Evolutionary conservation across 2,888 invertebrate genomes (phyloP).

Genomic region (Maniola hyperantus): DNA sequence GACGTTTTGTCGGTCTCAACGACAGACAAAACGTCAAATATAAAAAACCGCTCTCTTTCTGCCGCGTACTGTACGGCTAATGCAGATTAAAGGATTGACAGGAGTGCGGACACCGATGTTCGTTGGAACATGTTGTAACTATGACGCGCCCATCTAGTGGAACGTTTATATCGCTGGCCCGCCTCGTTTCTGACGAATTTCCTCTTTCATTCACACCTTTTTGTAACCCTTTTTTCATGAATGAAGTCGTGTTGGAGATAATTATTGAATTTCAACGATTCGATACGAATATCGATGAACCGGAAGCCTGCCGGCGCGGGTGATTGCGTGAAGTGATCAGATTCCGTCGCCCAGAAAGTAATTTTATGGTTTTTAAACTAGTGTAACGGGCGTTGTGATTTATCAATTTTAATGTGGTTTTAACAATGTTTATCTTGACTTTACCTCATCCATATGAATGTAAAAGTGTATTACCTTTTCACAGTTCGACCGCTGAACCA

Average conservation of each 20-base stretch:
- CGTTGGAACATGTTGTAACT: too few relatives aligned
- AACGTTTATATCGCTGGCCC: slow-evolving; percentile 37
- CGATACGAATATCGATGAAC: slow-evolving; percentile 82
- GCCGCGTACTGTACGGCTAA: too few relatives aligned
- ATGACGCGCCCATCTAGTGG: too few relatives aligned
- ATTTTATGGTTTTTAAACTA: slow-evolving; percentile 79
- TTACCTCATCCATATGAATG: too few relatives aligned
- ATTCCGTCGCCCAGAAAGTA: slow-evolving; percentile 75
- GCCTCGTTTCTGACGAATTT: slow-evolving; percentile 58
- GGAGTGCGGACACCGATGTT: too few relatives aligned
- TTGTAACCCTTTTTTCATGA: slow-evolving; percentile 73
- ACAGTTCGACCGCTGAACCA: too few relatives aligned
- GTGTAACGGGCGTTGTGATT: slow-evolving; percentile 40
- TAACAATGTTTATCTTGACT: background rate
- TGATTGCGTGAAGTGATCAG: slow-evolving; percentile 74
- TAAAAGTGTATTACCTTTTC: too few relatives aligned
- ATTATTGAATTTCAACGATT: slow-evolving; percentile 82
- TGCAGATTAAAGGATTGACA: too few relatives aligned
- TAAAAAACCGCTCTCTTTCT: too few relatives aligned
- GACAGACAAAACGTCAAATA: too few relatives aligned
- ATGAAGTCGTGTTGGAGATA: slow-evolving; percentile 82
- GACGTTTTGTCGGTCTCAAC: too few relatives aligned
- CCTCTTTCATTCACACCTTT: slow-evolving; percentile 82
- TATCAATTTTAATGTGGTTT: background rate
- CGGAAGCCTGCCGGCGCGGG: slow-evolving; percentile 77